Conservation (phyloP, 2,888 invertebrate species). For the Machimus rusticus region DNA sequence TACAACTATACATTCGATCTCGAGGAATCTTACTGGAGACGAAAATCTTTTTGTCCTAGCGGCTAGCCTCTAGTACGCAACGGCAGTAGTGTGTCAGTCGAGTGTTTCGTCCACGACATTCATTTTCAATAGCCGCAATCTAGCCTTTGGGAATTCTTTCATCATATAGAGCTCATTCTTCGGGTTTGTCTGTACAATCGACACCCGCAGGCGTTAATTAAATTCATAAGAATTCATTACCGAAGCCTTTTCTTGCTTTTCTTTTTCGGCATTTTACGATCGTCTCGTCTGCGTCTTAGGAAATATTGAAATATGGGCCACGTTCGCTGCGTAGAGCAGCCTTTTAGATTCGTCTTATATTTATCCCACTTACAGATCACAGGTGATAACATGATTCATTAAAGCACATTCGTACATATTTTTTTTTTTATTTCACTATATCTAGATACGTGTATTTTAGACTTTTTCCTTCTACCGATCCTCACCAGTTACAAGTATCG, state of each 20-base stretch:
- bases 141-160: slow-evolving; percentile 22
- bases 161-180: neutral
- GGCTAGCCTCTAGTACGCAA: neutral
- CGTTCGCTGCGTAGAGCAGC: neutral
- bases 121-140: slow-evolving; percentile 2
- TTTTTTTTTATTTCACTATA: neutral
- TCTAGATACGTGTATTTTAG: too few species aligned
- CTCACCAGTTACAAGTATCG: neutral
- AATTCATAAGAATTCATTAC: slow-evolving; percentile 29
- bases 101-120: neutral
- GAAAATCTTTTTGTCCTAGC: neutral
- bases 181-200: neutral
- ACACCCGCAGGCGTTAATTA: slow-evolving; percentile 26
- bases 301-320: neutral
- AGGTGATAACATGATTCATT: neutral
- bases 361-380: neutral
- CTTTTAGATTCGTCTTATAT: neutral
- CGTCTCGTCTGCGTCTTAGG: neutral
- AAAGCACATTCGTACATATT: neutral
- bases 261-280: neutral
- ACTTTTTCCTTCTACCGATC: neutral
- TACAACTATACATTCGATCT: neutral
- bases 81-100: neutral
- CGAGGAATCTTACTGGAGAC: neutral
- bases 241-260: neutral